Evolutionary conservation across 2,888 invertebrate genomes (phyloP).

Genomic region (Orthonevra nobilis): DNA sequence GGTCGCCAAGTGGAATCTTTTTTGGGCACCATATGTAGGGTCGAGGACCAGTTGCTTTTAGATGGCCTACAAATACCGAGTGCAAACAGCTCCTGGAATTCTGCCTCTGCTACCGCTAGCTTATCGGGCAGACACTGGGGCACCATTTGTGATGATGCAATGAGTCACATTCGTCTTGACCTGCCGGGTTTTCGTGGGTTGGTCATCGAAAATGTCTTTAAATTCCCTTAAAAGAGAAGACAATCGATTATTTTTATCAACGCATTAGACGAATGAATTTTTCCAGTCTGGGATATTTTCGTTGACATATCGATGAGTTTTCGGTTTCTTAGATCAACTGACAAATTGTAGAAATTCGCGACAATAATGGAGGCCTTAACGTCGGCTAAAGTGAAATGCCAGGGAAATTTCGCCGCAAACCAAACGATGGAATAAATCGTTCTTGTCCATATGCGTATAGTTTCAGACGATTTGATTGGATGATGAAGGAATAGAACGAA

Average conservation of each 20-base stretch:
- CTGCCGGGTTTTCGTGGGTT: neutral
- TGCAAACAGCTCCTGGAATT: neutral
- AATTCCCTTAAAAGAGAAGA: neutral
- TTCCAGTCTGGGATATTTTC: neutral
- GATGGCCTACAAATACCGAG: neutral
- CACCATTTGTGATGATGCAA: neutral
- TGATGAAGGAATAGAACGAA: neutral
- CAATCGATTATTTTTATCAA: neutral
- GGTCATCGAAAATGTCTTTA: neutral
- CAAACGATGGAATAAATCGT: conserved; percentile 11
- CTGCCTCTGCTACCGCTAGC: neutral
- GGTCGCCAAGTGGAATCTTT: neutral
- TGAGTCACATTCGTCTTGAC: neutral
- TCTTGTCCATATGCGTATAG: conserved; percentile 15
- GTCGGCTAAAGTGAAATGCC: conserved; percentile 3
- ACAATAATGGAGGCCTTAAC: neutral
- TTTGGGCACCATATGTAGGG: neutral
- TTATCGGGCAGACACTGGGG: neutral
- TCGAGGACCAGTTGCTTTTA: neutral
- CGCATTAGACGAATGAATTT: neutral
- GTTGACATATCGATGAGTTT: conserved; percentile 5
- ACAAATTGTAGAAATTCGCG: conserved; percentile 10
- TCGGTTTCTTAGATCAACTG: neutral
- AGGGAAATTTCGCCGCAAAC: conserved; percentile 6
- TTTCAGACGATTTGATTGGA: neutral